Percentiles rank a stretch among this genome's conserved stretches.
These are phyloP conservation scores for Tadarida brasiliensis DNA, from an alignment of 2,797 vertebrate genomes.

Conservation along the genomic window DNA sequence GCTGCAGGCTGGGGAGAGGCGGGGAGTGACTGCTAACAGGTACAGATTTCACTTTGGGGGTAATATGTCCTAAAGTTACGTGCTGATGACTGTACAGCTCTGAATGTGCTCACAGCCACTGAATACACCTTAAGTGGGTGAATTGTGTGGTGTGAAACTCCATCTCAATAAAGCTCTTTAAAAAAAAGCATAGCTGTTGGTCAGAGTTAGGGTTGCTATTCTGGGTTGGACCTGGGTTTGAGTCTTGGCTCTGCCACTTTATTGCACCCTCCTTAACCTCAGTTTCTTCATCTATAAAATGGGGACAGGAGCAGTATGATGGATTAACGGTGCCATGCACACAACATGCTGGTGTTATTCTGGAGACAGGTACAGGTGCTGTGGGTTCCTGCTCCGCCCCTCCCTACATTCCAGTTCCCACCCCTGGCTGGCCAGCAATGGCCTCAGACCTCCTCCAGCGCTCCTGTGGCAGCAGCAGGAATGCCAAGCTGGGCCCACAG, in stretches of 20 bases:
- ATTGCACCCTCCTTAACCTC: background rate
- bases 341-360: too few species aligned
- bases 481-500: background rate
- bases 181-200: background rate
- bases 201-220: background rate
- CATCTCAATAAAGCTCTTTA: background rate
- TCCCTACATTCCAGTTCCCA: too few species aligned
- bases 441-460: too few species aligned
- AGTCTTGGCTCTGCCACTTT: background rate
- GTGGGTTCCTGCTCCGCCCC: background rate
- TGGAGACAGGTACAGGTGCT: background rate
- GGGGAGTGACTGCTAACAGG: background rate
- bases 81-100: background rate
- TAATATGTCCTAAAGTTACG: background rate
- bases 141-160: accelerated
- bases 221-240: background rate
- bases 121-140: background rate
- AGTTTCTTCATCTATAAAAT: background rate
- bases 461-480: background rate
- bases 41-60: background rate
- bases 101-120: too few species aligned
- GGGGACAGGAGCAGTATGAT: background rate
- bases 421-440: background rate
- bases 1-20: too few species aligned
- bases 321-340: accelerated